These are phyloP conservation scores for Rhopalosiphum maidis DNA, from an alignment of 1,140 invertebrate genomes.

Conservation along the genomic window DNA sequence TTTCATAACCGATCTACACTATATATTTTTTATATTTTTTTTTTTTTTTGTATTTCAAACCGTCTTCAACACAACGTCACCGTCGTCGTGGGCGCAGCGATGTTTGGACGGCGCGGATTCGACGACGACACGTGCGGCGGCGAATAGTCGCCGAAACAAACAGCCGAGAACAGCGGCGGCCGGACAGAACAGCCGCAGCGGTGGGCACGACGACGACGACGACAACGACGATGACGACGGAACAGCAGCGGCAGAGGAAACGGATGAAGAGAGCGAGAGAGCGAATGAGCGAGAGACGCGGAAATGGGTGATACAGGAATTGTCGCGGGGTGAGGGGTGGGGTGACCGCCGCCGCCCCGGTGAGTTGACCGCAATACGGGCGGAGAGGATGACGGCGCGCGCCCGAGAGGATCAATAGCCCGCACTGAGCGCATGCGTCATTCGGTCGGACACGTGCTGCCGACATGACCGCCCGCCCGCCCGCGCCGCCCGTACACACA, in stretches of 20 bases:
- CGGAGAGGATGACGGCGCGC: constrained; percentile 30
- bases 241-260: background rate
- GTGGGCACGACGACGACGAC: background rate
- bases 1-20: background rate
- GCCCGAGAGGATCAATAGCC: constrained; percentile 55
- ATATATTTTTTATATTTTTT: background rate
- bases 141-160: background rate
- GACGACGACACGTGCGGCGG: background rate
- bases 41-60: background rate
- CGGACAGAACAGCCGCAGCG: background rate
- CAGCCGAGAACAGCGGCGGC: background rate
- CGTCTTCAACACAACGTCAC: background rate
- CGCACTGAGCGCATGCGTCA: constrained; percentile 53
- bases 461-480: constrained; percentile 14
- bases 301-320: background rate
- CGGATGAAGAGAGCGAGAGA: background rate
- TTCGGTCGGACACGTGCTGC: constrained; percentile 56
- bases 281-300: background rate
- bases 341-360: background rate
- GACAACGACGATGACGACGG: background rate
- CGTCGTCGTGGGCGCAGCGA: background rate
- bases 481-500: background rate
- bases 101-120: background rate
- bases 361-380: constrained; percentile 47
- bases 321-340: background rate